Base-by-base conservation (phyloP, 2,797 vertebrate species). In the Otus scops region DNA sequence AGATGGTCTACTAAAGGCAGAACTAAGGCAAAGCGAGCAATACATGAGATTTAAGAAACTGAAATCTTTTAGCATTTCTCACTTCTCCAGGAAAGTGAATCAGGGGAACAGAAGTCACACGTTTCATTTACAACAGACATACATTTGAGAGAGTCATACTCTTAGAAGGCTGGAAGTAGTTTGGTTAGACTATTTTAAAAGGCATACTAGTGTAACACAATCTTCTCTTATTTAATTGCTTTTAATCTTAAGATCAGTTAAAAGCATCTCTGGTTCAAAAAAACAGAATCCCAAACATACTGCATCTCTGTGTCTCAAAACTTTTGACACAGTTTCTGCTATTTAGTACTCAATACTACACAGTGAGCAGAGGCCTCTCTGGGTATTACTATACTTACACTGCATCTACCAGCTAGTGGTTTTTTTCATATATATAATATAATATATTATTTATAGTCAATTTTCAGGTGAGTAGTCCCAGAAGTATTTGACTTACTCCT, bases 101-200 rank as follows among this genome's bases (percentile, higher is more conserved):
- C 9, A 50, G 15, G 30, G 41, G 34, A 94, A 86, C 20, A 6
- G 15, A 84, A 86, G 63, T 84, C 45, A 84, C 17, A 27, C 1
- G 0, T 89, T 85, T 77, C 47, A 59, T 67, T 88, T 83, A 81
- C 9, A 1, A 36, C 51, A 75, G 47, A 76, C 13, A 3, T 13
- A 88, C 7, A 64, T 54, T 76, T 91, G 45, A 77, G 20, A 68
- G 22, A 85, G 45, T 89, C 36, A 28, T 39, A 53, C 30, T 32
- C 67, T 93, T 54, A 68, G 53, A 92, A 86, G 83, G 81, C 88
- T 76, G 60, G 24, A 93, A 92, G 32, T 50, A 61, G 74, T 89
- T 94, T 90, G 73, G 76, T 92, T 73, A 86, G 68, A 93, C 64
- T 78, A 65, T 60, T 94, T 91, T 43, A 92, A 91, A 94, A 97